These are phyloP conservation scores for Peromyscus attwateri DNA, from an alignment of 2,797 vertebrate species.

Conservation along the genomic window DNA sequence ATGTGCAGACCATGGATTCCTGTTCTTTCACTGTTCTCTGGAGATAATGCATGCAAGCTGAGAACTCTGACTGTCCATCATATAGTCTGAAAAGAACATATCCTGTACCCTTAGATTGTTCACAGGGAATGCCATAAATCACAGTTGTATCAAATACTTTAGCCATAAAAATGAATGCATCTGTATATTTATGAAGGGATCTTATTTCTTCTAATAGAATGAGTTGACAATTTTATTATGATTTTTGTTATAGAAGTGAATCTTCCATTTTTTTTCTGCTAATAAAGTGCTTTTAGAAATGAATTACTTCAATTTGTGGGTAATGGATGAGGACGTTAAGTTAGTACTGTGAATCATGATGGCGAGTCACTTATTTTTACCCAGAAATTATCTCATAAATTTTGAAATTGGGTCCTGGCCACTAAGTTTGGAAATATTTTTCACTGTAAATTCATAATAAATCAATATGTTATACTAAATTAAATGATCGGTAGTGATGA, in stretches of 20 bases:
- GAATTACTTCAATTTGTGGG: conserved; percentile 68
- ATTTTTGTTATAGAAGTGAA: conserved; percentile 61
- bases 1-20: neutral
- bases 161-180: conserved; percentile 22
- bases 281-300: conserved; percentile 76
- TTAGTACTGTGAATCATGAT: conserved; percentile 37
- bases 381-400: conserved; percentile 55
- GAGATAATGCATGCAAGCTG: conserved; percentile 7
- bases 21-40: conserved; percentile 24
- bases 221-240: conserved; percentile 65
- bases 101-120: conserved; percentile 15
- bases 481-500: conserved; percentile 3
- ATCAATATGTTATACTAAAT: neutral
- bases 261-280: conserved; percentile 55
- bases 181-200: conserved; percentile 59
- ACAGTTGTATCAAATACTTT: conserved; percentile 60
- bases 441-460: neutral
- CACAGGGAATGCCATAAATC: neutral
- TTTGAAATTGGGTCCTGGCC: conserved; percentile 59
- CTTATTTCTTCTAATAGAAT: conserved; percentile 67
- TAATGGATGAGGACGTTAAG: conserved; percentile 60
- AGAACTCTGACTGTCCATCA: conserved; percentile 37
- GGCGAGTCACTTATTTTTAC: conserved; percentile 57
- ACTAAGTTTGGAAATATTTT: conserved; percentile 1
- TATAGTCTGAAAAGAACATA: conserved; percentile 24